Conservation (phyloP, 2,797 vertebrate genomes). For the Valencia hispanica region DNA sequence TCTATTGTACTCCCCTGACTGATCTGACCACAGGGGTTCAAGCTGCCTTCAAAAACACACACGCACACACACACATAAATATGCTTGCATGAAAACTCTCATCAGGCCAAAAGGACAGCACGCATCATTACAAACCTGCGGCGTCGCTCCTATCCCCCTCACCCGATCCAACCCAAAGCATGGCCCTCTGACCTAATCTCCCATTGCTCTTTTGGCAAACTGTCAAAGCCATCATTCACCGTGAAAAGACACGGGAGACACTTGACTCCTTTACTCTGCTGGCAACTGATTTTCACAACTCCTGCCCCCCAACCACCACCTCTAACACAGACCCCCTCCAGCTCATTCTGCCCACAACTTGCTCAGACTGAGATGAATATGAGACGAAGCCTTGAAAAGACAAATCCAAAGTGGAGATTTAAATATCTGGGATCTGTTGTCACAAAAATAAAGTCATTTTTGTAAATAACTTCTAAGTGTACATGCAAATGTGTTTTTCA, state of each 20-base stretch:
- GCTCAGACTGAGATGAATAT: constrained; percentile 38
- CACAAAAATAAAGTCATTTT: background rate
- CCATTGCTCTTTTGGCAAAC: constrained; percentile 80
- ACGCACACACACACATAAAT: constrained; percentile 33
- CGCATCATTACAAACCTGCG: constrained; percentile 52
- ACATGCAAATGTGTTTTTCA: constrained; percentile 21
- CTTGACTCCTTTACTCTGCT: constrained; percentile 73
- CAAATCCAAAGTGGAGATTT: background rate
- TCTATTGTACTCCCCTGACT: constrained; percentile 34
- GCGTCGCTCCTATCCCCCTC: constrained; percentile 14
- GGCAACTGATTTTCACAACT: constrained; percentile 75
- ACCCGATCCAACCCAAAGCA: constrained; percentile 59
- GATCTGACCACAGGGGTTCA: constrained; percentile 72
- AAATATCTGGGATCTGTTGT: background rate
- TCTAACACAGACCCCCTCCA: constrained; percentile 14
- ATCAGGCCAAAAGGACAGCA: constrained; percentile 44
- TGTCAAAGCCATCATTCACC: constrained; percentile 85
- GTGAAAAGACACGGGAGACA: constrained; percentile 77
- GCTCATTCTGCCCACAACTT: constrained; percentile 43
- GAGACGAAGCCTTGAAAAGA: constrained; percentile 14
- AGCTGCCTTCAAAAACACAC: constrained; percentile 56
- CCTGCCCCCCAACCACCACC: constrained; percentile 31
- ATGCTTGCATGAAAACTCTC: constrained; percentile 41
- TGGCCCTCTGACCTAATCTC: constrained; percentile 64
- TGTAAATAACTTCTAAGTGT: background rate